Conservation (phyloP, 1,140 invertebrate genomes). For the Eubasilissa regina region DNA sequence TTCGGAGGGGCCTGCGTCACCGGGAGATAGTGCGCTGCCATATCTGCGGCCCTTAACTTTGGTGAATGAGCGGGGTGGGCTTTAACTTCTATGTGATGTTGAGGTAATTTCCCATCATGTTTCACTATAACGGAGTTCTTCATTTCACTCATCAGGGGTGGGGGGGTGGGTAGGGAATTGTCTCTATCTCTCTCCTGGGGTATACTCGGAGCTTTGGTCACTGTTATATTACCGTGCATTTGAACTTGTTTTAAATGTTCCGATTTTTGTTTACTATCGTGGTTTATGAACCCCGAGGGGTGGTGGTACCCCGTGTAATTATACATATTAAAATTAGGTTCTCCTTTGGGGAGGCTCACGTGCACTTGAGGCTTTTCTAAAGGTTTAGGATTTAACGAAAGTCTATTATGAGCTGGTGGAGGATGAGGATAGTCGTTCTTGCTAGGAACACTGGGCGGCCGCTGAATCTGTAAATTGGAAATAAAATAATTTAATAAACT, state of each 20-base stretch:
- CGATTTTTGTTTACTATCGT: slow-evolving; percentile 50
- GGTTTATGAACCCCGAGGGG: slow-evolving; percentile 45
- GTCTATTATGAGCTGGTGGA: slow-evolving; percentile 73
- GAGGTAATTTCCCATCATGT: slow-evolving; percentile 78
- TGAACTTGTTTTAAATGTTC: slow-evolving; percentile 63
- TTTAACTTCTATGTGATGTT: slow-evolving; percentile 73
- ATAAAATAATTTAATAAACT: slow-evolving; percentile 20
- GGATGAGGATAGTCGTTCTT: slow-evolving; percentile 76
- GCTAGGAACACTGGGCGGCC: slow-evolving; percentile 70
- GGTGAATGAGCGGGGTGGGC: slow-evolving; percentile 75
- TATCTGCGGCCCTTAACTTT: slow-evolving; percentile 73
- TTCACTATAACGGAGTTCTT: slow-evolving; percentile 86
- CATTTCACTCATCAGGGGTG: slow-evolving; percentile 76
- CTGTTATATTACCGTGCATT: slow-evolving; percentile 60
- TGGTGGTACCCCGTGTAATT: slow-evolving; percentile 79
- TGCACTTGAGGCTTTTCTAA: slow-evolving; percentile 74
- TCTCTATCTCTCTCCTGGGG: slow-evolving; percentile 73
- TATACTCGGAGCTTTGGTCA: slow-evolving; percentile 64
- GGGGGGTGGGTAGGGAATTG: slow-evolving; percentile 74
- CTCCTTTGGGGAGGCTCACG: slow-evolving; percentile 77
- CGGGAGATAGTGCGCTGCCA: slow-evolving; percentile 76
- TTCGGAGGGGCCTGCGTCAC: slow-evolving; percentile 69
- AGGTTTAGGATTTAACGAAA: slow-evolving; percentile 66
- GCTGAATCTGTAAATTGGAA: slow-evolving; percentile 59
- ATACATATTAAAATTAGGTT: slow-evolving; percentile 83